These are phyloP conservation scores for Neodiprion lecontei DNA, from an alignment of 1,140 invertebrate species.

Conservation along the genomic window DNA sequence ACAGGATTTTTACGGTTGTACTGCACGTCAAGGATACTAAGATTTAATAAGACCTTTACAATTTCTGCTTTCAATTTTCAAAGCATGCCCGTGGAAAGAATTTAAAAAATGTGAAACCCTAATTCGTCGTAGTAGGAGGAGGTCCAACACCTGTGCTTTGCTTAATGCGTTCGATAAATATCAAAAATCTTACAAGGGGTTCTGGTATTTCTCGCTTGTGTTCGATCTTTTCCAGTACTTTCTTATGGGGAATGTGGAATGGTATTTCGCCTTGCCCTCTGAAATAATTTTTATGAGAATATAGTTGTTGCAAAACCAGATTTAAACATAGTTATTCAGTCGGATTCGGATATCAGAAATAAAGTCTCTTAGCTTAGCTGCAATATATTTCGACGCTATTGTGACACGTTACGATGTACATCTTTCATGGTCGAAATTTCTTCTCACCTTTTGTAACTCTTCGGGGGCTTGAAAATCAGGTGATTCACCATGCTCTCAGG, in stretches of 20 bases:
- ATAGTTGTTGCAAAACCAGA: too few relatives aligned
- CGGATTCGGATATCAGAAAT: too few relatives aligned
- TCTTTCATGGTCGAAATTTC: neutral
- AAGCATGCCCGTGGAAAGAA: too few relatives aligned
- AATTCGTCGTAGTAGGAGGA: too few relatives aligned
- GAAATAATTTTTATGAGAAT: slow-evolving; percentile 22
- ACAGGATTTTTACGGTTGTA: slow-evolving; percentile 10
- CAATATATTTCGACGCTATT: too few relatives aligned
- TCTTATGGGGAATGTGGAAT: slow-evolving; percentile 66
- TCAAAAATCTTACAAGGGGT: slow-evolving; percentile 59
- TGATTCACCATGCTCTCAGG: neutral
- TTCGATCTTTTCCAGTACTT: slow-evolving; percentile 65
- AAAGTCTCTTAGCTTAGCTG: too few relatives aligned
- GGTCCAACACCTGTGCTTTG: neutral
- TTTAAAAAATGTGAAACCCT: too few relatives aligned
- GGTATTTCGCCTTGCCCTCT: slow-evolving; percentile 60
- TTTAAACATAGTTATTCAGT: too few relatives aligned
- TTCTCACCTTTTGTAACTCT: neutral
- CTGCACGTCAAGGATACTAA: neutral
- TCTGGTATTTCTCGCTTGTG: slow-evolving; percentile 60
- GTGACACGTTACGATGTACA: too few relatives aligned
- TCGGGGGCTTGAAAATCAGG: neutral
- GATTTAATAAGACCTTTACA: too few relatives aligned
- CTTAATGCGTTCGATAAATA: neutral
- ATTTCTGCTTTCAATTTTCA: too few relatives aligned